These are phyloP conservation scores for Athripsodes cinereus DNA, from an alignment of 2,888 invertebrate genomes.

Conservation along the genomic window DNA sequence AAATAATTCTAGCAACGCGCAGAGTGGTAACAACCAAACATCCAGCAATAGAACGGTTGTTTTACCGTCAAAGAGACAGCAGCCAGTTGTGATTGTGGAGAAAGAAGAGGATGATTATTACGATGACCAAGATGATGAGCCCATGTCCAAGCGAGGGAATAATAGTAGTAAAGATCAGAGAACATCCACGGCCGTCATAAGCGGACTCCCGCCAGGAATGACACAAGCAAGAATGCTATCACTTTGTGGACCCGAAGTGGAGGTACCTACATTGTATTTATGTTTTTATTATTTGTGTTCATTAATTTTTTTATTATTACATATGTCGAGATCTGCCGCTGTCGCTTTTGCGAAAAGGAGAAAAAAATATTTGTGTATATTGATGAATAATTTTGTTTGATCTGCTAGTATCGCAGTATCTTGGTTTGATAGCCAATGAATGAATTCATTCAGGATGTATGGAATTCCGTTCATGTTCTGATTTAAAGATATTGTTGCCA, in stretches of 20 bases:
- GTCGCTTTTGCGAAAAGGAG: no score
- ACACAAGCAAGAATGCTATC: slow-evolving; percentile 43
- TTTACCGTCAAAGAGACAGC: slow-evolving; percentile 18
- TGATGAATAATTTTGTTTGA: no score
- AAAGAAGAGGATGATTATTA: slow-evolving; percentile 15
- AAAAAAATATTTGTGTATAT: no score
- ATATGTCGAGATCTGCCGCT: no score
- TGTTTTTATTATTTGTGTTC: not conserved
- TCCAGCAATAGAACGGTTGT: slow-evolving; percentile 12
- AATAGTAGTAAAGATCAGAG: slow-evolving; percentile 15
- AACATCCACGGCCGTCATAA: slow-evolving; percentile 32
- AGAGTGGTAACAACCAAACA: no score
- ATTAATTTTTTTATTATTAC: not conserved
- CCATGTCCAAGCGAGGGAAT: not conserved
- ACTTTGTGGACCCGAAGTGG: slow-evolving; percentile 41
- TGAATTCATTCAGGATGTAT: no score
- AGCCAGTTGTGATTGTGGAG: slow-evolving; percentile 22
- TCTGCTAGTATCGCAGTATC: no score
- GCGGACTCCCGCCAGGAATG: slow-evolving; percentile 44
- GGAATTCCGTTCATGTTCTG: no score
- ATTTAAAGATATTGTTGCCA: no score
- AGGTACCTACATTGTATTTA: slow-evolving; percentile 37
- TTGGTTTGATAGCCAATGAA: no score
- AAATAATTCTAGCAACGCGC: not conserved
- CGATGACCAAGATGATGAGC: slow-evolving; percentile 29